These are phyloP conservation scores for Trissolcus japonicus DNA, from an alignment of 2,888 invertebrate genomes.

Conservation along the genomic window DNA sequence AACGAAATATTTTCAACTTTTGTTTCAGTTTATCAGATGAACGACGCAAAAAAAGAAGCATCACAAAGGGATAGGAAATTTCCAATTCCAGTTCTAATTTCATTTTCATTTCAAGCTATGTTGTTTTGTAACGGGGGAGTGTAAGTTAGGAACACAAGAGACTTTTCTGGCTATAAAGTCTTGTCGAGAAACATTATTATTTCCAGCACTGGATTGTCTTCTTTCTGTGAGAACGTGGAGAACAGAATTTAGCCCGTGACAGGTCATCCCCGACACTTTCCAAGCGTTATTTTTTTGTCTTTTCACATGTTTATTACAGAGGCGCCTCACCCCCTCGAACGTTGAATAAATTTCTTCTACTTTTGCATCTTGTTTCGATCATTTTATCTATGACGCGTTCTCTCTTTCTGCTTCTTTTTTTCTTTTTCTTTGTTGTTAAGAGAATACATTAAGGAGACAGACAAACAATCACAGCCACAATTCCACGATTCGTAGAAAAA, in stretches of 20 bases:
- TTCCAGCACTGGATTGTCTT: constrained; percentile 54
- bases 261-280: constrained; percentile 56
- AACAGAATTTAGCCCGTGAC: constrained; percentile 55
- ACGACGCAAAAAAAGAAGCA: not conserved
- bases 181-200: constrained; percentile 55
- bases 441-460: constrained; percentile 32
- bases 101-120: constrained; percentile 51
- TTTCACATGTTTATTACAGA: constrained; percentile 31
- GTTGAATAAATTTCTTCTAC: constrained; percentile 47
- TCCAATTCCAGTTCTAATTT: constrained; percentile 44
- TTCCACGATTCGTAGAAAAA: constrained; percentile 27
- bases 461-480: constrained; percentile 42
- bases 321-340: constrained; percentile 26
- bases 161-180: constrained; percentile 52
- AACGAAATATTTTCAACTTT: not conserved
- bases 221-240: constrained; percentile 48
- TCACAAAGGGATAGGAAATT: constrained; percentile 4
- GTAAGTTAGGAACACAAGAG: constrained; percentile 52
- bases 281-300: constrained; percentile 40
- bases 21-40: too few species aligned
- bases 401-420: not conserved
- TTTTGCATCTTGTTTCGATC: constrained; percentile 44
- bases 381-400: constrained; percentile 33
- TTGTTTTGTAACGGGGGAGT: constrained; percentile 47
- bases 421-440: not conserved